These are phyloP conservation scores for Hydrochoerus hydrochaeris DNA, from an alignment of 2,113 vertebrate genomes.

Conservation along the genomic window DNA sequence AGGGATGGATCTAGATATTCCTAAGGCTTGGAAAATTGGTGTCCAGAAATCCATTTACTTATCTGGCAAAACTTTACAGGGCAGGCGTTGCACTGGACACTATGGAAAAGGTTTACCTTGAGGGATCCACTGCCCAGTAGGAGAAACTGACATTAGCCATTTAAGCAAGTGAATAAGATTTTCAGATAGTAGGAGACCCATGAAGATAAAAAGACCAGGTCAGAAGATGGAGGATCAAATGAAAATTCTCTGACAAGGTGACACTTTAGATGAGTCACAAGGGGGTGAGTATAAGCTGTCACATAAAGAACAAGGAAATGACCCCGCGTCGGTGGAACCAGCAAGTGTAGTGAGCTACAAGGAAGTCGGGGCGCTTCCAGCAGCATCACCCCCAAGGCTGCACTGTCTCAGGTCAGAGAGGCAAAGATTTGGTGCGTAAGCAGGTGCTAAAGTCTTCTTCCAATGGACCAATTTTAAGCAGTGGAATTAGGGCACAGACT, in stretches of 20 bases:
- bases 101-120: background rate
- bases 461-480: rapidly evolving
- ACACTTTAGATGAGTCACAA: background rate
- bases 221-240: background rate
- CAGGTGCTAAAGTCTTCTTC: background rate
- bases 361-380: rapidly evolving
- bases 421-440: rapidly evolving
- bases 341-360: rapidly evolving
- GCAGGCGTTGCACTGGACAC: background rate
- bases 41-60: background rate
- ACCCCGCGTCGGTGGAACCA: background rate
- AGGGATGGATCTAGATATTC: background rate
- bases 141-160: background rate
- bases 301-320: background rate
- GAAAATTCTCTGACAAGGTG: background rate
- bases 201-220: background rate
- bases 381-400: rapidly evolving
- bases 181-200: background rate
- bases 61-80: background rate
- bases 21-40: background rate
- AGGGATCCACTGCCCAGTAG: background rate
- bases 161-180: background rate
- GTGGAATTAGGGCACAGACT: rapidly evolving
- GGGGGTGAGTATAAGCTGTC: background rate
- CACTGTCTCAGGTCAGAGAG: background rate